Evolutionary conservation across 2,888 invertebrate species (phyloP).

Genomic region (Hymenopus coronatus): DNA sequence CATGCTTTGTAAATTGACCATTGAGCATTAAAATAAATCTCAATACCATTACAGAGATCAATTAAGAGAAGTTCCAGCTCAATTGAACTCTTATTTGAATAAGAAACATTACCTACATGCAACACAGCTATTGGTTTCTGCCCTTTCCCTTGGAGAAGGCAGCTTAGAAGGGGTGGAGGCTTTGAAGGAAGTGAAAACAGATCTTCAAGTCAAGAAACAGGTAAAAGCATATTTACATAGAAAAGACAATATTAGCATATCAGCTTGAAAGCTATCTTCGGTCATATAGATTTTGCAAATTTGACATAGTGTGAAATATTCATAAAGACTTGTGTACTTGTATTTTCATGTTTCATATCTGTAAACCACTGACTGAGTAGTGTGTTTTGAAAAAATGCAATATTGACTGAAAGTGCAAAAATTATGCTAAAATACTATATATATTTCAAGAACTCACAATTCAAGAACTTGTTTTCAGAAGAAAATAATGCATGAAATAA

Average conservation of each 20-base stretch:
- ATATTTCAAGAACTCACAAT: no score
- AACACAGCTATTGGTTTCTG: conserved; percentile 72
- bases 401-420: no score
- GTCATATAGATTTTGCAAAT: no score
- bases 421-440: no score
- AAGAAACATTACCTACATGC: conserved; percentile 82
- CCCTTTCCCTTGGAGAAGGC: conserved; percentile 64
- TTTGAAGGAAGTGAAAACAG: conserved; percentile 71
- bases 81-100: conserved; percentile 61
- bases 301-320: no score
- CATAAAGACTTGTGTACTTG: no score
- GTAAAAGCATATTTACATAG: conserved; percentile 39
- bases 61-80: conserved; percentile 69
- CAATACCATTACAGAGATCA: conserved; percentile 58
- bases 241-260: neutral
- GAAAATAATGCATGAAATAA: no score
- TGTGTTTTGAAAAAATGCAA: no score
- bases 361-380: no score
- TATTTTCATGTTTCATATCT: no score
- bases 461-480: no score
- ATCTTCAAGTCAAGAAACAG: conserved; percentile 67
- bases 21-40: neutral
- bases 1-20: no score
- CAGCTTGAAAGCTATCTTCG: neutral
- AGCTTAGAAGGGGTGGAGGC: conserved; percentile 80